These are phyloP conservation scores for Hydrozoanthus tunicans DNA, from an alignment of 64 coral and sea anemone genomes.

Conservation along the genomic window DNA sequence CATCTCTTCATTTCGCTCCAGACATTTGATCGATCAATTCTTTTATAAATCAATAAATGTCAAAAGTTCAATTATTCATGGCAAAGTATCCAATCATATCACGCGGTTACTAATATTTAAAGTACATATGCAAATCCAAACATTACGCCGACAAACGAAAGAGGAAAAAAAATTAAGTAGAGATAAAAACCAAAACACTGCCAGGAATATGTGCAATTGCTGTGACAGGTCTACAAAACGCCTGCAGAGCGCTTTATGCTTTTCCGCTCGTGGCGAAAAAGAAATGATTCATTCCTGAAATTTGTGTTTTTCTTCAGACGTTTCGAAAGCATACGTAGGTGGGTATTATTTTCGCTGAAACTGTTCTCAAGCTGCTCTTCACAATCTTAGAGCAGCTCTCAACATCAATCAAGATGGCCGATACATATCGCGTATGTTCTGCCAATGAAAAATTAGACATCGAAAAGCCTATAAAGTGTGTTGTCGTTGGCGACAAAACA, in stretches of 20 bases:
- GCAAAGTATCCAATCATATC: constrained; percentile 37
- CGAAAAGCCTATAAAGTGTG: constrained; percentile 74
- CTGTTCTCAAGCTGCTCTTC: neutral
- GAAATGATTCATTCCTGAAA: neutral
- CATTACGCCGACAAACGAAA: neutral
- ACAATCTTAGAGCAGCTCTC: neutral
- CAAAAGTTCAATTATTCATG: constrained; percentile 29
- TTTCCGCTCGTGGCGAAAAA: neutral
- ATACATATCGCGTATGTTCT: constrained; percentile 68
- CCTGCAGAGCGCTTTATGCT: neutral
- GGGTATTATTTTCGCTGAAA: neutral
- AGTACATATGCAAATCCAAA: constrained; percentile 48
- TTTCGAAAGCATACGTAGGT: no score
- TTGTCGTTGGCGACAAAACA: constrained; percentile 75
- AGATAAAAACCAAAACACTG: neutral
- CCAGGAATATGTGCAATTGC: neutral
- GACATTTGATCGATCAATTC: constrained; percentile 38
- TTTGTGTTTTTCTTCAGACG: neutral
- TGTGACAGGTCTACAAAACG: neutral
- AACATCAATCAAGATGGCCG: constrained; percentile 65
- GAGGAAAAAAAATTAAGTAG: neutral
- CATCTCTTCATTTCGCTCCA: neutral
- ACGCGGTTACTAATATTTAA: neutral
- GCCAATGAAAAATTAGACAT: constrained; percentile 76
- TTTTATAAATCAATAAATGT: constrained; percentile 25